These are phyloP conservation scores for Synanthedon tipuliformis DNA, from an alignment of 2,888 invertebrate genomes.

Conservation along the genomic window DNA sequence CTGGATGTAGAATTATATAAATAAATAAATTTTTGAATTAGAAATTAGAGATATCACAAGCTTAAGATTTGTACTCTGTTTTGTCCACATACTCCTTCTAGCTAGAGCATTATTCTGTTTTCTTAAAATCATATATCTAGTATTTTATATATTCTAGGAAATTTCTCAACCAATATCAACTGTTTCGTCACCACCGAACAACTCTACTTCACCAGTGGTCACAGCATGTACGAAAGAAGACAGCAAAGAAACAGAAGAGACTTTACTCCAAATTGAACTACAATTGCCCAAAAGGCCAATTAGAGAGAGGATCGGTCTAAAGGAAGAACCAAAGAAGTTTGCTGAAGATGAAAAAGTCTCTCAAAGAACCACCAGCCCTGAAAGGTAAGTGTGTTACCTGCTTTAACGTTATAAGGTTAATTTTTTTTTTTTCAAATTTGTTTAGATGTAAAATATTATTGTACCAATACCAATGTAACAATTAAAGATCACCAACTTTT, in stretches of 20 bases:
- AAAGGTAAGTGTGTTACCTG: constrained; percentile 33
- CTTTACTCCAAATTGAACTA: constrained; percentile 56
- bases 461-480: no score
- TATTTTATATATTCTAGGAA: constrained; percentile 34
- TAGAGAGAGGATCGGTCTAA: constrained; percentile 50
- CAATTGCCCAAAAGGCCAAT: constrained; percentile 60
- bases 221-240: constrained; percentile 12
- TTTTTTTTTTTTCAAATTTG: no score
- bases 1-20: no score
- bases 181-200: constrained; percentile 29
- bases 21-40: no score
- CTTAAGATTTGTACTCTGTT: no score
- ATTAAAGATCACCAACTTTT: no score
- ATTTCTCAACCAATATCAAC: constrained; percentile 33
- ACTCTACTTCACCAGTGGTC: constrained; percentile 14
- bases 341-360: constrained; percentile 14
- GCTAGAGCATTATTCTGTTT: no score
- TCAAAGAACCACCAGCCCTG: constrained; percentile 38
- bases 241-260: constrained; percentile 29
- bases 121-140: no score
- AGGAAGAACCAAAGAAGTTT: constrained; percentile 28
- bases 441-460: no score
- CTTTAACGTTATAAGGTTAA: no score
- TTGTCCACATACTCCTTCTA: no score
- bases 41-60: no score